phyloP scores from a whole-genome alignment of 2,888 invertebrate genomes.

The Hedya salicella region DNA sequence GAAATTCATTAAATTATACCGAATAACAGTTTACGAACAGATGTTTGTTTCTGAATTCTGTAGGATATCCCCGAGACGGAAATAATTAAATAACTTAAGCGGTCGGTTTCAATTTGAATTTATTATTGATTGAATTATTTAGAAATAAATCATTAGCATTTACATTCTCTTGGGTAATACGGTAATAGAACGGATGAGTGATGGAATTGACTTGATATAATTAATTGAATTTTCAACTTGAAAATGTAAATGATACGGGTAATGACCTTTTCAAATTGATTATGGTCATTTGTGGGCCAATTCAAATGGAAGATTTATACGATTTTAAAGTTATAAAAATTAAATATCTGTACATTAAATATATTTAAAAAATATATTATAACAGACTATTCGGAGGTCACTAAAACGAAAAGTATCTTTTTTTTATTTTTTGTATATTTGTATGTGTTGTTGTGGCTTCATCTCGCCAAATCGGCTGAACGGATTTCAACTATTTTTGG shows the following conservation, averaged over 20 bases:
- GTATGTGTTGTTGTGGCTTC: too few relatives aligned
- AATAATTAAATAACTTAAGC: constrained; percentile 27
- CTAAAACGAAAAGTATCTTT: too few relatives aligned
- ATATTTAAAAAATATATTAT: too few relatives aligned
- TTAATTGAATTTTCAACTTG: neutral
- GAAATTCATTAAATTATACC: constrained; percentile 1
- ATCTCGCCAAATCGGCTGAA: too few relatives aligned
- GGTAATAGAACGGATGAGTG: neutral
- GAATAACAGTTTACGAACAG: constrained; percentile 9
- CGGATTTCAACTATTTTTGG: too few relatives aligned
- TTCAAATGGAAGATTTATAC: too few relatives aligned
- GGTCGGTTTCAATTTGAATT: constrained; percentile 1
- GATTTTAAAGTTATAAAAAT: too few relatives aligned
- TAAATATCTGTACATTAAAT: too few relatives aligned
- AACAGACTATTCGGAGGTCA: too few relatives aligned
- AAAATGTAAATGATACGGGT: neutral
- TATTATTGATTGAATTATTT: neutral
- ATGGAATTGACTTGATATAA: neutral
- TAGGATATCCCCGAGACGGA: constrained; percentile 5
- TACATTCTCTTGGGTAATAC: neutral
- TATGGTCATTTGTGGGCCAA: too few relatives aligned
- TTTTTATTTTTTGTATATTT: too few relatives aligned
- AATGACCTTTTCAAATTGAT: neutral
- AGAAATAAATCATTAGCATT: neutral
- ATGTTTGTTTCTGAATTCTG: constrained; percentile 22